phyloP scores from a whole-genome alignment of 2,113 vertebrate genomes.

The Piaya cayana region DNA sequence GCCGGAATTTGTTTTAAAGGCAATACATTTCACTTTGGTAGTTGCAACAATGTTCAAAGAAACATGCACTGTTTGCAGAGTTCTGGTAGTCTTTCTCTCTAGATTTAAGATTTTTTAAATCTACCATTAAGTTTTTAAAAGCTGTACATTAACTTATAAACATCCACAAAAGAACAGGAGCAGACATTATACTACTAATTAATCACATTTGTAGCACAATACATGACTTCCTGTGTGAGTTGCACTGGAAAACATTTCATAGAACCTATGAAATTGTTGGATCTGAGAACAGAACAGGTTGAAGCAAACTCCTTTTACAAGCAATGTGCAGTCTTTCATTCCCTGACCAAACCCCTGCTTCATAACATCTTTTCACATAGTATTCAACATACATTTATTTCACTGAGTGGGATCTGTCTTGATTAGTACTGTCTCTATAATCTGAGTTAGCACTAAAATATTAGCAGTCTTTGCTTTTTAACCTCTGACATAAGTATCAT shows the following conservation, averaged over 20 bases:
- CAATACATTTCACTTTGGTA: neutral
- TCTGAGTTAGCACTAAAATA: neutral
- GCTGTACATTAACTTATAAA: neutral
- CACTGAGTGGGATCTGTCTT: neutral
- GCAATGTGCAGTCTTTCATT: accelerated
- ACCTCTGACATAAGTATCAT: neutral
- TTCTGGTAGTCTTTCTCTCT: neutral
- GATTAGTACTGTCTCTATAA: neutral
- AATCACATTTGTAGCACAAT: neutral
- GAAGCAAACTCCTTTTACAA: neutral
- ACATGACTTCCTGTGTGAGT: neutral
- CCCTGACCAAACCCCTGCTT: neutral
- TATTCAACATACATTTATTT: neutral
- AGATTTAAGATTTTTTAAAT: neutral
- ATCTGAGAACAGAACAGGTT: neutral
- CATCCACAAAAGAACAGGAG: neutral
- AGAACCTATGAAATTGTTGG: neutral
- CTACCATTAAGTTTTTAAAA: neutral
- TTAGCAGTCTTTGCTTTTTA: neutral
- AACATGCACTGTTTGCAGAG: neutral
- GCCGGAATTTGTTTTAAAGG: neutral
- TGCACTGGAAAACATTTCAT: neutral
- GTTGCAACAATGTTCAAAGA: neutral
- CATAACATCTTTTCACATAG: neutral
- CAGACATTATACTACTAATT: neutral